Percentiles rank a stretch among this genome's conserved stretches.
phyloP scores from a whole-genome alignment of 2,888 invertebrate genomes.

The Balanococcus diminutus region DNA sequence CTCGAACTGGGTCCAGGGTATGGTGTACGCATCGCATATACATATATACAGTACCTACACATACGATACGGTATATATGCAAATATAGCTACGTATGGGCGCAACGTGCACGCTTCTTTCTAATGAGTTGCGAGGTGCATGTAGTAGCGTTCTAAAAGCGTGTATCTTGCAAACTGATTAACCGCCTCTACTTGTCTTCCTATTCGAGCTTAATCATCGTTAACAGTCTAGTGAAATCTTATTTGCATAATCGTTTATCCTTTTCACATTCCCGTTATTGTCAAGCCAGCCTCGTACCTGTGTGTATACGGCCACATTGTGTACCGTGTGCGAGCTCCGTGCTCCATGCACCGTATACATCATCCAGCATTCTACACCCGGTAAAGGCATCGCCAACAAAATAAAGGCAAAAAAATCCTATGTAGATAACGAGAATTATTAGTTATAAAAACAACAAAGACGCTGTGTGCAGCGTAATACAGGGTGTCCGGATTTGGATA shows the following conservation, averaged over 20 bases:
- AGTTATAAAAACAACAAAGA: not conserved
- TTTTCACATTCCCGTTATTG: constrained; percentile 53
- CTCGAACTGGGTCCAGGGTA: not conserved
- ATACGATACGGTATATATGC: constrained; percentile 14
- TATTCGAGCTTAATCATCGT: constrained; percentile 54
- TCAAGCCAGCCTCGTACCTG: not conserved
- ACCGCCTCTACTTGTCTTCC: constrained; percentile 53
- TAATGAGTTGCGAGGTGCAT: constrained; percentile 53
- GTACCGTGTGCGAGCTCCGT: not conserved
- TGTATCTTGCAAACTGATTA: constrained; percentile 53
- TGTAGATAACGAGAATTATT: not conserved
- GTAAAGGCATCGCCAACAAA: not conserved
- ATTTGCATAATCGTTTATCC: constrained; percentile 55
- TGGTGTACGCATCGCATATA: not conserved
- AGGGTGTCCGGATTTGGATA: no score
- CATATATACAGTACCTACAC: not conserved
- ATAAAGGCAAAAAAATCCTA: not conserved
- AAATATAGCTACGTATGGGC: constrained; percentile 44
- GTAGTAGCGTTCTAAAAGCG: constrained; percentile 53
- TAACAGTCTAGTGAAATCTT: constrained; percentile 53
- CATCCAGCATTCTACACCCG: not conserved
- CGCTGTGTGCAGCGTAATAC: not conserved
- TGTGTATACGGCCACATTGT: constrained; percentile 2
- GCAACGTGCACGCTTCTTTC: constrained; percentile 50
- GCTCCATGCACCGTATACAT: not conserved